Evolutionary conservation across 2,888 invertebrate genomes (phyloP), one percentile per base, ranked within the genome.

Genomic region (Eupithecia insigniata): DNA sequence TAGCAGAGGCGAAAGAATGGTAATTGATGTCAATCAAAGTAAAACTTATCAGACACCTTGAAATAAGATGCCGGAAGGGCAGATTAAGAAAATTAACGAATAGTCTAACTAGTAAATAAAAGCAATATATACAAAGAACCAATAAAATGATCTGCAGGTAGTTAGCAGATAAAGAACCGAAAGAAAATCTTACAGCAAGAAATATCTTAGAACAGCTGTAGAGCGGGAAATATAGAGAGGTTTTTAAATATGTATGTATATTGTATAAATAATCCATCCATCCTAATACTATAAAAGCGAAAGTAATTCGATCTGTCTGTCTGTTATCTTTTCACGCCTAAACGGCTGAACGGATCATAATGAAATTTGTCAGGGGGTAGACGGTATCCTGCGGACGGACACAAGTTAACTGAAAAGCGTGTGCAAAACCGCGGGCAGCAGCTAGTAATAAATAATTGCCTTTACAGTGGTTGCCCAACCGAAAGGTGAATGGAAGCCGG

Each of bases 401-500:
- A n/a, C n/a, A n/a, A n/a, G n/a, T n/a, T n/a, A n/a, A n/a, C n/a
- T n/a, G n/a, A n/a, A n/a, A n/a, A n/a, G n/a, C n/a, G n/a, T n/a
- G n/a, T n/a, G n/a, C n/a, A n/a, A n/a, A n/a, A n/a, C n/a, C n/a
- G n/a, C n/a, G n/a, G n/a, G n/a, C 5, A 32, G 5, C 5, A 32
- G 32, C 32, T 18, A 14, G 14, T 39, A 39, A 39, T 39, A 14
- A 39, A 43, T 43, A n/a, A 46, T 46, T 61, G 32, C 16, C 69
- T 69, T 87, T 90, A n/a, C 93, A 98, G 98, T 96, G 90, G 96
- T 98, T 36, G 95, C 97, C 16, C 96, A 96, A 82, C 97, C 98
- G 0, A 96, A 97, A 85, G 96, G 96, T 26, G 97, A 97, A 80
- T 98, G 97, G 97, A 96, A 96, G 85, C 96, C 97, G 0, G 97